Evolutionary conservation across 2,113 vertebrate genomes (phyloP), one percentile per base, ranked within the genome.

Genomic region (Mixornis gularis): DNA sequence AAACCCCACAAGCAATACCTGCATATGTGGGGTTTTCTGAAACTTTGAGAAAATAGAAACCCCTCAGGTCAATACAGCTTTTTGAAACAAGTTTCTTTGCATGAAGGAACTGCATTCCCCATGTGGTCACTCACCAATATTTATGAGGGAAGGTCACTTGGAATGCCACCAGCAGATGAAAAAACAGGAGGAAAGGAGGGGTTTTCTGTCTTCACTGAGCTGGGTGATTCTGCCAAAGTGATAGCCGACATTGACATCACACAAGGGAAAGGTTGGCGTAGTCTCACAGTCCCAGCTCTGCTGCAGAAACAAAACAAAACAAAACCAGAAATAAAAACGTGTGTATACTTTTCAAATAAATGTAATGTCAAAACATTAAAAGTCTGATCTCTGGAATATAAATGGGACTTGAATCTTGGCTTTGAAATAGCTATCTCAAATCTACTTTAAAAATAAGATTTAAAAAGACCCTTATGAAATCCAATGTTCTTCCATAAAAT

Each of bases 121-220:
- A 58, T 89, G 91, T 49, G 95, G 89, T 95, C 92, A 94, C 87
- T 97, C 97, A 96, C 89, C 69, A 80, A 90, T 97, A 95, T 97
- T 96, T 96, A 96, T 96, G 93, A 97, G 91, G 72, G 92, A 97
- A 97, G 96, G 96, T 97, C 97, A 97, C 95, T 97, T 97, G 95
- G 94, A 97, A 97, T 97, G 95, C 92, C 95, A 96, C 83, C 78
- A 81, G 68, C 87, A 96, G 91, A 95, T 77, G 87, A 91, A 94
- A 92, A 76, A 85, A 88, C 81, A 89, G 51, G 77, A 92, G 49
- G 43, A 79, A 91, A 92, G 80, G 77, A 90, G 63, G 71, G 44
- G 66, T 88, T 85, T 96, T 97, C 95, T 96, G 91, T 97, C 92
- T 97, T 97, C 93, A 95, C 89, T 89, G 90, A 93, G 92, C 90